These are phyloP conservation scores for Ceuthmochares aereus DNA, from an alignment of 2,113 vertebrate genomes.

Conservation along the genomic window DNA sequence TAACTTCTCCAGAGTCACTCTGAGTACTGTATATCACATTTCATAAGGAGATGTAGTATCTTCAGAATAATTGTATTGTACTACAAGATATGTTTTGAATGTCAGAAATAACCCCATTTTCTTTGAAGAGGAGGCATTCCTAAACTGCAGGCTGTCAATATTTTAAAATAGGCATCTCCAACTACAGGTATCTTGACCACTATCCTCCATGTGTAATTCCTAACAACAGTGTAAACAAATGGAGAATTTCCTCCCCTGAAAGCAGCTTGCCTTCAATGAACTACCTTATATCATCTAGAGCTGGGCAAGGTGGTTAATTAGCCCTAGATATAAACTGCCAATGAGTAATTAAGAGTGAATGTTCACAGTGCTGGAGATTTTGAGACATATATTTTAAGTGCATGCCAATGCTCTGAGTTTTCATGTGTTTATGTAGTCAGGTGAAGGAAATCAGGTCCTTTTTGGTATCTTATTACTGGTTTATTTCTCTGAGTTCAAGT, in stretches of 20 bases:
- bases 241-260: neutral
- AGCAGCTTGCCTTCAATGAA: neutral
- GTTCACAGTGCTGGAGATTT: neutral
- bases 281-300: neutral
- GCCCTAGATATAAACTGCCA: neutral
- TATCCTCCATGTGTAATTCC: neutral
- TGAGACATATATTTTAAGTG: neutral
- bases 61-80: constrained; percentile 14
- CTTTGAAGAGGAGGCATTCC: neutral
- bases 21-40: neutral
- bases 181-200: neutral
- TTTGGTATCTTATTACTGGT: neutral
- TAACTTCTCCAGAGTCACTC: constrained; percentile 10
- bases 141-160: neutral
- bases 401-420: neutral
- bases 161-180: neutral
- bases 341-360: neutral
- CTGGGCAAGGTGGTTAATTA: neutral
- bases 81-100: constrained; percentile 15
- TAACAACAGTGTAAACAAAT: neutral
- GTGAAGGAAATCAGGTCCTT: neutral
- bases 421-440: neutral
- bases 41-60: neutral
- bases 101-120: neutral
- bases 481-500: neutral